Base-by-base conservation (phyloP, 1,140 invertebrate species). In the Ceratina japonica region DNA sequence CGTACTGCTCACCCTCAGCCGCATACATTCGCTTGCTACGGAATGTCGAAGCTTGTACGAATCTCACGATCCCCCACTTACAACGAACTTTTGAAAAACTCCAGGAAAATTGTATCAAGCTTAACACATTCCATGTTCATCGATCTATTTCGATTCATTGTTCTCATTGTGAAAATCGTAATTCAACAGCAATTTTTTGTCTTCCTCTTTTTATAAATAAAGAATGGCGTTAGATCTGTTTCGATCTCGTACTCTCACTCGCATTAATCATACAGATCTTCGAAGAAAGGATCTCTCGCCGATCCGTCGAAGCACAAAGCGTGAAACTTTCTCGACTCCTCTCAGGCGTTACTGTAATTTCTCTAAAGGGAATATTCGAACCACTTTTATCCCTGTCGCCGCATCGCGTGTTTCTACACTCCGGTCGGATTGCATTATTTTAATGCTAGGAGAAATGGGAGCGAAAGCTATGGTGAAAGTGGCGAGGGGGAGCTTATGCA, bases 381-480 rank as follows among this genome's bases (percentile, higher is more conserved):
- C 20, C 20, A 24, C 18, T 59, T 62, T 70, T 44, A 27, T 12
- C 12, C 4, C 13, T 27, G 1, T n/a, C n/a, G 3, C 5, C 52
- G 52, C n/a, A 4, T 2, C 2, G 18, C 51, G 24, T 52, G 49
- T 51, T 27, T 44, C 16, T 68, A 27, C 10, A 16, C 18, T n/a
- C 10, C 12, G 2, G 24, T 27, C 13, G 68, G 20, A 64, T 16
- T 54, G 18, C 52, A 77, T 77, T 77, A 51, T 78, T 72, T 49
- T n/a, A 71, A 72, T 24, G 68, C 3, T 72, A 78, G 59, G 37
- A 72, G 75, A 78, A 77, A 78, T 49, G 68, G 59, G 75, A 78
- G 68, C 75, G 75, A 71, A 77, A 77, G 75, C 37, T 56, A n/a
- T 27, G 37, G 75, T 77, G 75, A 77, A 77, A 77, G 75, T 54